Percentiles rank a stretch among this genome's conserved stretches.
These are phyloP conservation scores for Agrotis puta DNA, from an alignment of 2,888 invertebrate species.

Conservation along the genomic window DNA sequence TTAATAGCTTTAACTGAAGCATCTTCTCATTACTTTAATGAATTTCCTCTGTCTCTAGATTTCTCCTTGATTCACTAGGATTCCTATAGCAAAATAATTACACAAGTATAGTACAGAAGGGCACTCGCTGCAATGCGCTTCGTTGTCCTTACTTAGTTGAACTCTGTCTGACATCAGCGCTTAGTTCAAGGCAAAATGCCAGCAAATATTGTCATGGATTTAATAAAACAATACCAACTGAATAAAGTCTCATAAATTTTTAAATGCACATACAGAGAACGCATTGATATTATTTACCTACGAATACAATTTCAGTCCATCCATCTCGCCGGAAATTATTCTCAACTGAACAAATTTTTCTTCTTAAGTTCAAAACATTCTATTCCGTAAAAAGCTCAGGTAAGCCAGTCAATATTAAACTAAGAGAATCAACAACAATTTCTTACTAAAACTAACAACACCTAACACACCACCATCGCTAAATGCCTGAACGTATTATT, in stretches of 20 bases:
- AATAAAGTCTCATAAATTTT: constrained; percentile 5
- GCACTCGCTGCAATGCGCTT: constrained; percentile 42
- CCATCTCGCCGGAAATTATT: background rate
- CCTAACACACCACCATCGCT: constrained; percentile 5
- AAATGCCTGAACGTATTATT: constrained; percentile 45
- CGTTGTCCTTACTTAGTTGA: constrained; percentile 34
- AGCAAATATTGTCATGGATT: constrained; percentile 30
- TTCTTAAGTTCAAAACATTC: background rate
- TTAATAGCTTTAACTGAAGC: constrained; percentile 32
- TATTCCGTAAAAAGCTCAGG: background rate
- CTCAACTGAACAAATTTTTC: background rate
- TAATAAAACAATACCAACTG: constrained; percentile 32
- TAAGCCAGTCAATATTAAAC: background rate
- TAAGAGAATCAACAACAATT: constrained; percentile 9
- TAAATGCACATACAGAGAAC: constrained; percentile 1
- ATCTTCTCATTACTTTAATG: constrained; percentile 49
- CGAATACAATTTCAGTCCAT: background rate
- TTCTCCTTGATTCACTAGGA: constrained; percentile 31
- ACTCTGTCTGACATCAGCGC: constrained; percentile 30
- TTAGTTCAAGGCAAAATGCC: constrained; percentile 38
- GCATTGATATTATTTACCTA: constrained; percentile 11
- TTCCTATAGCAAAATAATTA: constrained; percentile 43
- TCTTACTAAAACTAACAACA: constrained; percentile 28
- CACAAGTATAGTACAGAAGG: constrained; percentile 26
- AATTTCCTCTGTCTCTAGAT: constrained; percentile 41